Conservation (phyloP, 2,113 vertebrate genomes). For the Gallinago paraguaiae region DNA sequence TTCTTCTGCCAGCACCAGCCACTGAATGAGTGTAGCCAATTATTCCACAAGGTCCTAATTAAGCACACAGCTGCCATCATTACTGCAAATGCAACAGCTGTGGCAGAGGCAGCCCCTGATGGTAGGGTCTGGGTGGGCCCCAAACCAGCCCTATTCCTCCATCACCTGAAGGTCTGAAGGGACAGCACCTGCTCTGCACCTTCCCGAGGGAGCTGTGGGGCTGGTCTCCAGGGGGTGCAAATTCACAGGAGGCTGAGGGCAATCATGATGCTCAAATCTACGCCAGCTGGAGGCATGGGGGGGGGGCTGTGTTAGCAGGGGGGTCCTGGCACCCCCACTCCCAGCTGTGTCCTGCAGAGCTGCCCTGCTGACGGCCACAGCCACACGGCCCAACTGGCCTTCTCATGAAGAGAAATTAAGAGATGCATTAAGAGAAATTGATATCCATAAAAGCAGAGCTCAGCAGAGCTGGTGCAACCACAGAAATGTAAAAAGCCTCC, state of each 20-base stretch:
- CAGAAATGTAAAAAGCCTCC: not conserved
- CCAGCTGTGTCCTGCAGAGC: not conserved
- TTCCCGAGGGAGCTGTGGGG: accelerated
- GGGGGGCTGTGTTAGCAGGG: no score
- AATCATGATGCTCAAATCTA: accelerated
- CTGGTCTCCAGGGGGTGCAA: accelerated
- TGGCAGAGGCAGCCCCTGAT: not conserved
- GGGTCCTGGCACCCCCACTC: no score
- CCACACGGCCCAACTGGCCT: accelerated
- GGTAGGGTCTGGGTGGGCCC: accelerated
- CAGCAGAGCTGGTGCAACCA: not conserved
- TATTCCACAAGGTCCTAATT: not conserved
- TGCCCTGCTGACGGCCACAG: not conserved
- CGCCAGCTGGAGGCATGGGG: not conserved
- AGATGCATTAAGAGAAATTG: not conserved
- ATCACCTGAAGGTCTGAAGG: accelerated
- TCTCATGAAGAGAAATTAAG: no score
- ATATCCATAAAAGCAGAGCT: not conserved
- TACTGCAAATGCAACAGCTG: not conserved
- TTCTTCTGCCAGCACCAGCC: accelerated
- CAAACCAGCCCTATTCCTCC: no score
- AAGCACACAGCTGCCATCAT: not conserved
- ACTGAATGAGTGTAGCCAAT: accelerated
- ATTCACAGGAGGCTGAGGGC: no score
- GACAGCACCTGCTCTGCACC: not conserved